phyloP scores from a whole-genome alignment of 2,888 invertebrate genomes.

The Mellilla xanthometata region DNA sequence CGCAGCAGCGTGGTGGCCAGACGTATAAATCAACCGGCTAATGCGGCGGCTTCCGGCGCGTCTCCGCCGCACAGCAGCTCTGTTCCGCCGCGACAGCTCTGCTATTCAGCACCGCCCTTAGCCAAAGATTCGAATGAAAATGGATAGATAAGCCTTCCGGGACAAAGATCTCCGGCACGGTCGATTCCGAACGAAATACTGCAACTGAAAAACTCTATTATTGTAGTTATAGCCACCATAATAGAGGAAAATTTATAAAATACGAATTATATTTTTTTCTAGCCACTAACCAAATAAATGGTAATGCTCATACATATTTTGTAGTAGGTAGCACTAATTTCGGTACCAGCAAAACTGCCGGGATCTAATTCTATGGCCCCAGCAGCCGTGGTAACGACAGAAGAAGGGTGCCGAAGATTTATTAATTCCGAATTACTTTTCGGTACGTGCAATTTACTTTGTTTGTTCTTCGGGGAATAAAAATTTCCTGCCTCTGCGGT shows the following conservation, averaged over 20 bases:
- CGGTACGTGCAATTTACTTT: slow-evolving; percentile 31
- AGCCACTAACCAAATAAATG: too few relatives aligned
- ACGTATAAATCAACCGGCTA: slow-evolving; percentile 77
- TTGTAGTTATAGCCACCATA: too few relatives aligned
- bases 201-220: too few relatives aligned
- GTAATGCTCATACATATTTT: too few relatives aligned
- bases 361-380: not conserved
- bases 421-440: slow-evolving; percentile 67
- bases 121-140: not conserved
- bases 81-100: slow-evolving; percentile 41
- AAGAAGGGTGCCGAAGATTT: slow-evolving; percentile 64
- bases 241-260: too few relatives aligned
- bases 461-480: slow-evolving; percentile 19
- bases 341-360: too few relatives aligned
- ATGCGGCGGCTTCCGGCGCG: slow-evolving; percentile 75
- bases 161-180: too few relatives aligned
- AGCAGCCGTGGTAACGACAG: slow-evolving; percentile 46
- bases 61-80: slow-evolving; percentile 58
- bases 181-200: too few relatives aligned
- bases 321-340: too few relatives aligned
- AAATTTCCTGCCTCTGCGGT: slow-evolving; percentile 9
- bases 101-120: slow-evolving; percentile 21
- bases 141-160: too few relatives aligned
- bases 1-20: slow-evolving; percentile 62
- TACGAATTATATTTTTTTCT: too few relatives aligned